Base-by-base conservation (phyloP, 2,888 invertebrate species). In the Rotaria sp. region DNA sequence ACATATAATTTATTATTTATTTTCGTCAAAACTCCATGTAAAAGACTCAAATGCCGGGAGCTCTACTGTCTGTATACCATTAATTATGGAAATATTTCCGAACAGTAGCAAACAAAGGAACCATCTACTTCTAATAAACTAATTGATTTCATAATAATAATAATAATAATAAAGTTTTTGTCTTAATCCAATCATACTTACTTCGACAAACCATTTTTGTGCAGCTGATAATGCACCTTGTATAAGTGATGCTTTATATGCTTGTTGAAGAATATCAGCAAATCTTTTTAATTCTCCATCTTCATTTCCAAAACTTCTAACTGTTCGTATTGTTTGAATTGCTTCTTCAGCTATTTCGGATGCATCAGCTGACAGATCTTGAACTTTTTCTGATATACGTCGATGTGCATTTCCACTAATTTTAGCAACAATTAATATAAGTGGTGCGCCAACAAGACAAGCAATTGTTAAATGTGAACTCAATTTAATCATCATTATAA, bases 341-440 rank as follows among this genome's bases (percentile, higher is more conserved):
- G 90, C 89, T 87, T 92, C 91, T 86, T 92, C 92, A 7, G 92
- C 92, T 41, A 91, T 90, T 86, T 90, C 89, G 87, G 92, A 92
- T 10, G 91, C 91, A 74, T 89, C 89, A 11, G 92, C 91, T 30
- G 91, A 89, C 13, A 90, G 89, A 86, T 90, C 89, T 88, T 92
- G 92, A 8, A 90, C 90, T 67, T 89, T 88, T 86, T 91, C 90
- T 15, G 87, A 87, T 24, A 87, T 48, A 74, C 30, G 38, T 89
- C 91, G 90, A 87, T 91, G 92, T 87, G 90, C 91, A n/a, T 88
- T 88, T 18, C 91, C 91, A 88, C 91, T 92, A 10, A 90, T 87
- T 85, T 91, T 90, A 11, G 91, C 91, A 45, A 91, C 89, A 85
- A 89, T 89, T 13, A 89, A 89, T 30, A 91, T 89, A 30, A 91